These are phyloP conservation scores for Suillia variegata DNA, from an alignment of 2,888 invertebrate genomes.

Conservation along the genomic window DNA sequence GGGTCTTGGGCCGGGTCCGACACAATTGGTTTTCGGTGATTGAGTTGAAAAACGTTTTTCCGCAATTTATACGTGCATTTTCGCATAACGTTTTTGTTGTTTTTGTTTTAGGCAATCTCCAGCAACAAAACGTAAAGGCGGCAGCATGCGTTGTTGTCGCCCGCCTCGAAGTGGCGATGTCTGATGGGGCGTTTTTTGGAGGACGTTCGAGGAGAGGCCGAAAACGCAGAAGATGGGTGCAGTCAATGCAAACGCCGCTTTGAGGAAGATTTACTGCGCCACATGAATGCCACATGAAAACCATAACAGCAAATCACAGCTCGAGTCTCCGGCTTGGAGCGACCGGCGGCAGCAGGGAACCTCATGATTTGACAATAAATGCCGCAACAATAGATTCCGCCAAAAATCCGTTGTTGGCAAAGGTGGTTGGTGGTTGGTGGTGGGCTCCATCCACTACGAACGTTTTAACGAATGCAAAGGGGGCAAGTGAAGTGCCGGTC, in stretches of 20 bases:
- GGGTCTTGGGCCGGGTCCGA: too few species aligned
- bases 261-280: slow-evolving; percentile 18
- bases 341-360: slow-evolving; percentile 39
- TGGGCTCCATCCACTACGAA: background rate
- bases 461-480: too few species aligned
- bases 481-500: background rate
- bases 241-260: background rate
- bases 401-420: background rate
- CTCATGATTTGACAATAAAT: slow-evolving; percentile 58
- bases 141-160: background rate
- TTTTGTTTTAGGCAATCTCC: background rate
- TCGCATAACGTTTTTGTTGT: too few species aligned
- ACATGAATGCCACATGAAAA: slow-evolving; percentile 33
- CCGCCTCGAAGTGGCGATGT: too few species aligned
- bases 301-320: slow-evolving; percentile 35
- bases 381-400: slow-evolving; percentile 14
- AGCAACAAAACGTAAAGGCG: background rate
- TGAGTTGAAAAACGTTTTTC: slow-evolving; percentile 46
- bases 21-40: slow-evolving; percentile 47
- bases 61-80: background rate
- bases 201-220: too few species aligned
- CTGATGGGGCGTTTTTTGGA: too few species aligned
- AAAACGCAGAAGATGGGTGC: background rate
- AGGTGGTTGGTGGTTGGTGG: too few species aligned
- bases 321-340: background rate